phyloP scores from a whole-genome alignment of 2,888 invertebrate species.

The Nephrotoma guestfalica region DNA sequence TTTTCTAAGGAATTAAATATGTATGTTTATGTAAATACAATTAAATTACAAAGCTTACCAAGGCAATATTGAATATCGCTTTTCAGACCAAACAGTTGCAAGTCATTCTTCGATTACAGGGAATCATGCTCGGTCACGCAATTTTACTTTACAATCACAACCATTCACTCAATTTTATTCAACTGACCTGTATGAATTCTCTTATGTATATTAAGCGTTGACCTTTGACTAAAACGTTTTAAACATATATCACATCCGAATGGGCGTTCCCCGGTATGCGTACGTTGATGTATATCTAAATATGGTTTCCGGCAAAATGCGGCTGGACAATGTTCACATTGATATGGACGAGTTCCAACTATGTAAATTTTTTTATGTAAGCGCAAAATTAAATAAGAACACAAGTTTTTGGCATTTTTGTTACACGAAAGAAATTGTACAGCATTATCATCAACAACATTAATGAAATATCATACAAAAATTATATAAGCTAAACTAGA shows the following conservation, averaged over 20 bases:
- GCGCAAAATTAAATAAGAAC: not conserved
- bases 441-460: not conserved
- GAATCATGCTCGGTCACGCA: not conserved
- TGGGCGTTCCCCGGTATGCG: slow-evolving; percentile 40
- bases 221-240: slow-evolving; percentile 68
- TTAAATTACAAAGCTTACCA: too few relatives aligned
- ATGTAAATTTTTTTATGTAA: slow-evolving; percentile 5
- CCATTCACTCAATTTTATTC: not conserved
- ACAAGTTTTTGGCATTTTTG: not conserved
- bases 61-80: not conserved
- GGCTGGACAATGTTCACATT: slow-evolving; percentile 40
- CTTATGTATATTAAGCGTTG: slow-evolving; percentile 67
- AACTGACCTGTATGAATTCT: slow-evolving; percentile 51
- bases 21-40: too few relatives aligned
- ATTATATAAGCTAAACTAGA: not conserved
- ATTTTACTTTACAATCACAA: not conserved
- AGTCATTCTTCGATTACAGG: not conserved
- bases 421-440: not conserved
- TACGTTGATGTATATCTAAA: slow-evolving; percentile 49
- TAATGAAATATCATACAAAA: not conserved
- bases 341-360: slow-evolving; percentile 34
- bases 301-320: slow-evolving; percentile 47
- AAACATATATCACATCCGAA: slow-evolving; percentile 60
- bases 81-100: not conserved
- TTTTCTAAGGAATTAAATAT: too few relatives aligned